A percentile compares a stretch with the other conserved stretches of the same genome.
These are phyloP conservation scores for Pyrgilauda ruficollis DNA, from an alignment of 2,113 vertebrate species.

Conservation along the genomic window DNA sequence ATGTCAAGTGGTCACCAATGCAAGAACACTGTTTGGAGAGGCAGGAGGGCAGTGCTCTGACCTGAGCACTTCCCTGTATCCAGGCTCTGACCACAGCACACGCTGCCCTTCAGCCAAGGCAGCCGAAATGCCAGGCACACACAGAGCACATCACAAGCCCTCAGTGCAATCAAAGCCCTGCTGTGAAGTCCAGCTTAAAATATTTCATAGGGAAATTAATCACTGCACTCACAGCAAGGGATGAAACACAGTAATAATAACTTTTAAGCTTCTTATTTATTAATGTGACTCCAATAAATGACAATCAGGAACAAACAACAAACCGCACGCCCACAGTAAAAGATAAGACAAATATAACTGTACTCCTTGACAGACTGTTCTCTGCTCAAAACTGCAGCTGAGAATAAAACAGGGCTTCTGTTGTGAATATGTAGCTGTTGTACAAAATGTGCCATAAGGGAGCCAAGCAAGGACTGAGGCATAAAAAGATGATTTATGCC, in stretches of 20 bases:
- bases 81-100: neutral
- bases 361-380: neutral
- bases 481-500: neutral
- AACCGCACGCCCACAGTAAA: neutral
- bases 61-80: neutral
- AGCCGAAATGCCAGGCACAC: fast-evolving
- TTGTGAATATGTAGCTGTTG: neutral
- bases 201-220: neutral
- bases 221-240: neutral
- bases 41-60: neutral
- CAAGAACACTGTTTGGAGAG: neutral
- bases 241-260: neutral
- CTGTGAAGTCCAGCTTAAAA: neutral
- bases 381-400: neutral
- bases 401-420: neutral
- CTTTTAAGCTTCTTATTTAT: neutral
- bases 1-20: fast-evolving
- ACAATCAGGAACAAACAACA: neutral
- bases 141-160: neutral
- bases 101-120: neutral
- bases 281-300: neutral
- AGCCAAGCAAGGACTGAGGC: neutral
- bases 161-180: neutral
- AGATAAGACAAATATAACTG: neutral
- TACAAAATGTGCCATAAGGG: neutral